Conservation (phyloP, 2,113 vertebrate genomes). For the Pongo pygmaeus region DNA sequence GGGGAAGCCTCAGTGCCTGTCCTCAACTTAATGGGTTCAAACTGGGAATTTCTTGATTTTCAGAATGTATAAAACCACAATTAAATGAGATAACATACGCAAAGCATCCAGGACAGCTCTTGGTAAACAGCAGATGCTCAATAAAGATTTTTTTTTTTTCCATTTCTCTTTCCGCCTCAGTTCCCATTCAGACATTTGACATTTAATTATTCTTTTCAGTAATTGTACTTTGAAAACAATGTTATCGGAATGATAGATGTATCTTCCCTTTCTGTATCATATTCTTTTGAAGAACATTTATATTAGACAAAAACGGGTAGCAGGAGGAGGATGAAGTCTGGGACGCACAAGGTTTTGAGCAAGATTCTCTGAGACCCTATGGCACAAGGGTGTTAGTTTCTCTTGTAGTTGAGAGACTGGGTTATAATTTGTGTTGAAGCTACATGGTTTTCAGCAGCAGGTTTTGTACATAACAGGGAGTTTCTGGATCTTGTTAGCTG, state of each 20-base stretch:
- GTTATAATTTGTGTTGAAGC: slow-evolving; percentile 78
- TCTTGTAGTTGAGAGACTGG: slow-evolving; percentile 73
- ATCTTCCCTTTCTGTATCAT: background rate
- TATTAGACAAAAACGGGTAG: slow-evolving; percentile 41
- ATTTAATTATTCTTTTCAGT: slow-evolving; percentile 62
- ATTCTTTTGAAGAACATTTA: slow-evolving; percentile 34
- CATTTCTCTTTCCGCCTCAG: slow-evolving; percentile 36
- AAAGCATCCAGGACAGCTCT: background rate
- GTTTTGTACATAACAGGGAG: slow-evolving; percentile 82
- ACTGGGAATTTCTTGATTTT: background rate
- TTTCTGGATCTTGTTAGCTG: slow-evolving; percentile 85
- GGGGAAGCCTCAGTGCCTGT: background rate
- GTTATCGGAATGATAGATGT: background rate
- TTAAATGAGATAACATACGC: background rate
- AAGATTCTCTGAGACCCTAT: slow-evolving; percentile 64
- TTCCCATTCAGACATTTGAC: slow-evolving; percentile 38
- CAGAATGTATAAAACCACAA: background rate
- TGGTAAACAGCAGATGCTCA: slow-evolving; percentile 59
- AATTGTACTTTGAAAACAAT: slow-evolving; percentile 40
- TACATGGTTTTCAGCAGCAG: slow-evolving; percentile 75
- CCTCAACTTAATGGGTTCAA: background rate
- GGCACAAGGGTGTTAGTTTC: slow-evolving; percentile 60
- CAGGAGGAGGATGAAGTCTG: slow-evolving; percentile 44
- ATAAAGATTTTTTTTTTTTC: slow-evolving; percentile 38
- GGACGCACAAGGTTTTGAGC: slow-evolving; percentile 63